Evolutionary conservation across 2,888 invertebrate species (phyloP).

Genomic region (Adela reaumurella): DNA sequence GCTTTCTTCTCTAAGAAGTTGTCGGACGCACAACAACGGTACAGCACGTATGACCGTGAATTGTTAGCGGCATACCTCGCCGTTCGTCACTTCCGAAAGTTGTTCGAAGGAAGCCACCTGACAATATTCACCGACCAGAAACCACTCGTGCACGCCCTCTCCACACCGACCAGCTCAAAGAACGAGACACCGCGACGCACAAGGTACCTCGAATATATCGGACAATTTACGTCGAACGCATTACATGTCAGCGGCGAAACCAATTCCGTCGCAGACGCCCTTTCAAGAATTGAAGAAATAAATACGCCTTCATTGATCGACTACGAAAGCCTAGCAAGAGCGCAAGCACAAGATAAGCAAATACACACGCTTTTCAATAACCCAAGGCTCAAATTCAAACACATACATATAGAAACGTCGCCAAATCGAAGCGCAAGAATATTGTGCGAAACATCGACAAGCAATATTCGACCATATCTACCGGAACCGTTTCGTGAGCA

Average conservation of each 20-base stretch:
- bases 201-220: conserved; percentile 6
- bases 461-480: conserved; percentile 10
- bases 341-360: conserved; percentile 1
- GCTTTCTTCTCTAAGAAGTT: conserved; percentile 9
- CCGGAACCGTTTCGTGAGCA: conserved; percentile 8
- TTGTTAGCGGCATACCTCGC: conserved; percentile 10
- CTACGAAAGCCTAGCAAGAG: conserved; percentile 3
- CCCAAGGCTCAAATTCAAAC: conserved; percentile 1
- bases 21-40: conserved; percentile 7
- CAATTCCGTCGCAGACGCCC: conserved; percentile 8
- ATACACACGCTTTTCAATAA: conserved; percentile 2
- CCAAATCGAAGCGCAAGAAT: too few relatives aligned
- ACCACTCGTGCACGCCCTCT: conserved; percentile 7
- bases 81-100: conserved; percentile 7
- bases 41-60: conserved; percentile 11
- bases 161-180: conserved; percentile 1
- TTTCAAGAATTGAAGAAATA: conserved; percentile 4
- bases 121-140: conserved; percentile 14
- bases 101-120: conserved; percentile 9
- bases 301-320: conserved; percentile 2
- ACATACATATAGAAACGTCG: neutral
- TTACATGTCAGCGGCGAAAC: conserved; percentile 2
- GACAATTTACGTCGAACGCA: conserved; percentile 6
- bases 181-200: conserved; percentile 7
- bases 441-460: conserved; percentile 6